Evolutionary conservation across 2,113 vertebrate species (phyloP), one percentile per base, ranked within the genome.

Genomic region (Ptilorrhoa leucosticta): DNA sequence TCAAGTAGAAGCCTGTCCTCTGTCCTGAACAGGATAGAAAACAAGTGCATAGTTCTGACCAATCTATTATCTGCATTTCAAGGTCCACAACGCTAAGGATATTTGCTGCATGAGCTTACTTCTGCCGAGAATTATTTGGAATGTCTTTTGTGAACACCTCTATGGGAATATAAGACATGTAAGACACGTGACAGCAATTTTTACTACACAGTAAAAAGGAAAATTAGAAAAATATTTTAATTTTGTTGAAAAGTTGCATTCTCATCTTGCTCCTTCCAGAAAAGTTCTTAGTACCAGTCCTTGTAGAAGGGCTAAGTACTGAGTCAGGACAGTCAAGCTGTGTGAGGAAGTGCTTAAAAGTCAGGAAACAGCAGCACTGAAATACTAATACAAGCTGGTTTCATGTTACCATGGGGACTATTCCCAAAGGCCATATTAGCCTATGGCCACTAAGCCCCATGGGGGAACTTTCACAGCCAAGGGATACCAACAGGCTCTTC

Each of bases 401-500:
- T 92, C 53, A 30, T 35, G 78, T 94, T 93, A 86, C 90, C 79
- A 90, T 81, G 64, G 77, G 76, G 83, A 90, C 83, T 64, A 84
- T 60, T 92, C 95, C 93, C 83, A 81, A 86, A 84, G 91, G 83
- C 51, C 27, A 0, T 39, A 93, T 90, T 94, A 89, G 89, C 83
- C 60, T 54, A 54, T 39, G 45, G 85, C 63, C 68, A 51, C 42
- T 30, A 64, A 86, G 31, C 22, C 58, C 33, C 83, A 48, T 0
- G 2, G 20, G 35, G 51, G 6, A 90, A 30, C 27, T 48, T 70
- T 44, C 60, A 81, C 56, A 89, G 12, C 60, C 66, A 54, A 51
- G 72, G 35, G 73, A 90, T 44, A 87, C 15, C 50, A 77, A 44
- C 51, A 70, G 44, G 57, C 27, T 84, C 64, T 92, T 68, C 47